Evolutionary conservation across 1,140 invertebrate species (phyloP).

Genomic region (Papilio dardanus): DNA sequence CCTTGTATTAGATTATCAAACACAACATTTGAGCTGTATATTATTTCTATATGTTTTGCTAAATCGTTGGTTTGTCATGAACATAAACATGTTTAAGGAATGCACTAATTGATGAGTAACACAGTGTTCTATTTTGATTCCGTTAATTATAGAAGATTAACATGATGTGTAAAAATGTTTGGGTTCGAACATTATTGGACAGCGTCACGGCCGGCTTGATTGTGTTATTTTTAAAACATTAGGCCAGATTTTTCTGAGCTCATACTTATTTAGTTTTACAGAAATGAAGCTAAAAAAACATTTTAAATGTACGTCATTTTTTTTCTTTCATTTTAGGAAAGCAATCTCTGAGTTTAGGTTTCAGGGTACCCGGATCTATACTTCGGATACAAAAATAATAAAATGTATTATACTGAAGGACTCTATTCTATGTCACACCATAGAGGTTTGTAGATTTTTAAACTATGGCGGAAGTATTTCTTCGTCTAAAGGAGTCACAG

Average conservation of each 20-base stretch:
- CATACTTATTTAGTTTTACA: slow-evolving; percentile 1
- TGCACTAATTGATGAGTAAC: slow-evolving; percentile 16
- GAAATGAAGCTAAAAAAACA: not conserved
- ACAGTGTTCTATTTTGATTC: not conserved
- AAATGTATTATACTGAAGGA: too few relatives aligned
- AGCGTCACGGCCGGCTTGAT: not conserved
- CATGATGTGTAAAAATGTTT: not conserved
- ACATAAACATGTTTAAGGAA: slow-evolving; percentile 16
- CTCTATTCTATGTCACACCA: too few relatives aligned
- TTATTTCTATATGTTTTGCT: too few relatives aligned
- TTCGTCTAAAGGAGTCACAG: too few relatives aligned
- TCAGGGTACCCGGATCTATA: too few relatives aligned
- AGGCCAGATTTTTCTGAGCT: slow-evolving; percentile 1
- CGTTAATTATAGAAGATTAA: slow-evolving; percentile 13
- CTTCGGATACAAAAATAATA: too few relatives aligned
- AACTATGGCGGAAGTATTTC: too few relatives aligned
- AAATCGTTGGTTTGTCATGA: not conserved
- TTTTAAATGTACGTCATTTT: not conserved
- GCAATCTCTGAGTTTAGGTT: too few relatives aligned
- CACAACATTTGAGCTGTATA: not conserved
- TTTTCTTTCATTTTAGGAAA: not conserved
- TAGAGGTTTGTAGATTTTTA: too few relatives aligned
- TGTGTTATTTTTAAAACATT: slow-evolving; percentile 8
- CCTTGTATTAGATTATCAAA: not conserved
- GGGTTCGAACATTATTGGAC: slow-evolving; percentile 4